Evolutionary conservation across 2,888 invertebrate species (phyloP).

Genomic region (Lymantria dispar): DNA sequence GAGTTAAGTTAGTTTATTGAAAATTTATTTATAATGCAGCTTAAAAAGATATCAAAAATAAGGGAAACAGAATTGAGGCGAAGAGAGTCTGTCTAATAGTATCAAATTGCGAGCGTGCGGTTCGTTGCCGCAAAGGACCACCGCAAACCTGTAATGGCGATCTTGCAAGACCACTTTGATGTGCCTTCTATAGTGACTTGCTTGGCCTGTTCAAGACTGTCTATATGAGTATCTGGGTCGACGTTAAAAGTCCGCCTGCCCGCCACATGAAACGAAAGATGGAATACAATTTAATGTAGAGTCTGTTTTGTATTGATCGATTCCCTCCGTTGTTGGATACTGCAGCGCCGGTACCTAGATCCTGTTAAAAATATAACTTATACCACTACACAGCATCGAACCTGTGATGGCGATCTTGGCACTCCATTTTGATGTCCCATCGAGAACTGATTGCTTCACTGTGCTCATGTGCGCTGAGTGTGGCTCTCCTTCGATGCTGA

Average conservation of each 20-base stretch:
- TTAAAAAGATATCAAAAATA: constrained; percentile 71
- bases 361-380: constrained; percentile 27
- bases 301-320: constrained; percentile 52
- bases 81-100: constrained; percentile 78
- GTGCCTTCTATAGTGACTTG: constrained; percentile 99
- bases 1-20: background rate
- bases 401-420: constrained; percentile 99
- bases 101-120: constrained; percentile 79
- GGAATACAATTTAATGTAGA: constrained; percentile 67
- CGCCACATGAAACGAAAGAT: constrained; percentile 81
- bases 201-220: constrained; percentile 98
- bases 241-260: constrained; percentile 97
- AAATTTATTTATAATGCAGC: constrained; percentile 7
- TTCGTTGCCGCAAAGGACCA: constrained; percentile 79
- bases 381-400: constrained; percentile 85
- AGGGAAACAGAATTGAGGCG: constrained; percentile 70
- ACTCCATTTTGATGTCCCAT: constrained; percentile 99
- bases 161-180: constrained; percentile 99
- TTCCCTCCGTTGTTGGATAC: constrained; percentile 27
- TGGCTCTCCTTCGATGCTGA: constrained; percentile 96
- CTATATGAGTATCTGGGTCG: constrained; percentile 98
- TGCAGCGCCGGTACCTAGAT: constrained; percentile 30
- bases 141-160: constrained; percentile 98
- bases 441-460: constrained; percentile 98
- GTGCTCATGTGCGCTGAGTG: constrained; percentile 98